Percentiles rank a stretch among this genome's conserved stretches.
Conservation (phyloP, 2,113 vertebrate species). For the Sporophila hypoxantha region DNA sequence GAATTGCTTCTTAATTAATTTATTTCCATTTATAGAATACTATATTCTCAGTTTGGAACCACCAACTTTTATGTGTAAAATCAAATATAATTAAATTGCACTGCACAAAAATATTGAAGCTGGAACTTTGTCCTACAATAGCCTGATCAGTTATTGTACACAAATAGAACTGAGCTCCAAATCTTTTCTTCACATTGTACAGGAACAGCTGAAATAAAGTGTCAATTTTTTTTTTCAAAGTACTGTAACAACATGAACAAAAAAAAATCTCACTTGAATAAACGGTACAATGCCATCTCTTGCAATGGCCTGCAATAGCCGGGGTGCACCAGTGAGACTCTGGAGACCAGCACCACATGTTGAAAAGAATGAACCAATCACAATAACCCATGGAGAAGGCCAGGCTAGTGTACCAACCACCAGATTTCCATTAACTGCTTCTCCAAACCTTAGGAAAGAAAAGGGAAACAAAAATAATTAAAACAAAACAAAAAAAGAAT, state of each 20-base stretch:
- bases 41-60: background rate
- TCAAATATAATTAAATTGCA: background rate
- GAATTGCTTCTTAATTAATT: background rate
- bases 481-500: background rate
- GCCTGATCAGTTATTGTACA: background rate
- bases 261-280: slow-evolving; percentile 74
- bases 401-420: slow-evolving; percentile 92
- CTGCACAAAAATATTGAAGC: background rate
- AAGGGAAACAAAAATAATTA: background rate
- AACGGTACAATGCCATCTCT: slow-evolving; percentile 92
- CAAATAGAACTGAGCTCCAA: background rate
- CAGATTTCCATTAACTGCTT: slow-evolving; percentile 89
- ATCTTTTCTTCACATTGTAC: background rate
- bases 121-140: background rate
- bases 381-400: slow-evolving; percentile 97
- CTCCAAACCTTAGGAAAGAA: slow-evolving; percentile 78
- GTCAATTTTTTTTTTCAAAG: background rate
- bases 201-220: background rate
- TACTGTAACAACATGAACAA: background rate
- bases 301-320: slow-evolving; percentile 92
- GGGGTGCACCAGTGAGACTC: slow-evolving; percentile 91
- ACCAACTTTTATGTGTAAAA: background rate
- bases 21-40: background rate
- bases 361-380: slow-evolving; percentile 96
- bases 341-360: slow-evolving; percentile 93